A percentile compares a stretch with the other conserved stretches of the same genome.
Evolutionary conservation across 2,888 invertebrate species (phyloP).

Genomic region (Syritta pipiens): DNA sequence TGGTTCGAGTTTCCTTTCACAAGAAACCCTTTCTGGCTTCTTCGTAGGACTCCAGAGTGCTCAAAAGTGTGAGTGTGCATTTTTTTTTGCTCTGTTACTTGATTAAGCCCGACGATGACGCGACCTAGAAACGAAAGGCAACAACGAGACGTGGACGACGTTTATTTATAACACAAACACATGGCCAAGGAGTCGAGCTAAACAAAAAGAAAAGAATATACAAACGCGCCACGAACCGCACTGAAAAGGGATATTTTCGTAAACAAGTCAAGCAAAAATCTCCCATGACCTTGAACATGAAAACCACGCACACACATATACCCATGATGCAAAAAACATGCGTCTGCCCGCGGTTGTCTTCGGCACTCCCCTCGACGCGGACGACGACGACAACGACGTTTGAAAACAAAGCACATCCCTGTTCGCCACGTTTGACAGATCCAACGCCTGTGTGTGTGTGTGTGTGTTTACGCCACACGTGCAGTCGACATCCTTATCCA

Average conservation of each 20-base stretch:
- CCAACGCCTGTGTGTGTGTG: slow-evolving; percentile 9
- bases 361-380: not conserved
- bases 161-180: slow-evolving; percentile 6
- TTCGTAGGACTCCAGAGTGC: not conserved
- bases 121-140: slow-evolving; percentile 30
- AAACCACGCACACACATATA: slow-evolving; percentile 29
- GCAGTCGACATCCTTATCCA: slow-evolving; percentile 36
- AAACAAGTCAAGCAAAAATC: slow-evolving; percentile 57
- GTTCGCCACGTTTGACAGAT: slow-evolving; percentile 26
- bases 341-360: slow-evolving; percentile 3
- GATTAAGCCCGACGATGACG: slow-evolving; percentile 26
- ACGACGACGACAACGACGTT: slow-evolving; percentile 16
- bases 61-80: not conserved
- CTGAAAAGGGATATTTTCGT: slow-evolving; percentile 55
- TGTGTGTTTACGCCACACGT: slow-evolving; percentile 17
- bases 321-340: slow-evolving; percentile 25
- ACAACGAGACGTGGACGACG: not conserved
- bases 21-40: slow-evolving; percentile 21
- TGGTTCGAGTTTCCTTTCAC: slow-evolving; percentile 23
- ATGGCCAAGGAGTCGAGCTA: not conserved
- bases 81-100: too few relatives aligned
- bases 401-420: slow-evolving; percentile 54
- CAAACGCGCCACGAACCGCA: not conserved
- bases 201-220: slow-evolving; percentile 3
- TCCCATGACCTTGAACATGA: slow-evolving; percentile 64